Evolutionary conservation across 2,113 vertebrate species (phyloP), one percentile per base, ranked within the genome.

Genomic region (Dendrocopos noguchii): DNA sequence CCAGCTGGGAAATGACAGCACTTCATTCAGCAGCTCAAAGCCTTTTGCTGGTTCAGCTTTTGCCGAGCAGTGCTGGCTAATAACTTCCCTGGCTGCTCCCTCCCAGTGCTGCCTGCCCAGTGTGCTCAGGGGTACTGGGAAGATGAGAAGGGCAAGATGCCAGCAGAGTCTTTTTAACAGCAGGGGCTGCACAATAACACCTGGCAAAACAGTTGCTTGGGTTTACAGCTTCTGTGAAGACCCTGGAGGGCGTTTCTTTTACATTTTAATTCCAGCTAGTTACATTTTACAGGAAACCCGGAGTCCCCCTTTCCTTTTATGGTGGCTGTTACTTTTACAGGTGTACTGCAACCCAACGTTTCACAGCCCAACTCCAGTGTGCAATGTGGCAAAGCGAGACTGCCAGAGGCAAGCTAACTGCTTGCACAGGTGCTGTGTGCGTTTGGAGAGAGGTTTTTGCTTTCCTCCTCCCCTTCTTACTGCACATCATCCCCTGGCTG

Each of bases 1-100:
- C 95, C 94, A 79, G 73, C 93, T 95, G 96, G 94, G 93, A 93
- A 81, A 70, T 88, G 91, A 94, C 93, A 95, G 33, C 93, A 80
- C 84, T 93, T 92, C 89, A 94, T 94, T 94, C 82, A 94, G 90
- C 88, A 12, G 76, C 95, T 92, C 87, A 36, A 15, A 94, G 91
- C 84, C 75, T 1, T 9, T 80, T 4, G 18, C 71, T 7, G 24
- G 74, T 5, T 55, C 84, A 79, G 88, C 80, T 55, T 86, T 87
- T 50, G 60, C 90, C 0, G 36, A 88, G 84, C 46, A 1, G 31
- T 21, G 33, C 88, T 88, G 77, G 70, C 33, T 65, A 15, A 81
- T 39, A 68, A 31, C 39, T 47, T n/a, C 59, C 53, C 68, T 0
- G 55, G 56, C 72, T 85, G 91, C 52, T 27, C 82, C 80, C 0